A percentile compares a stretch with the other conserved stretches of the same genome.
phyloP scores from a whole-genome alignment of 2,113 vertebrate genomes.

The Mastomys natalensis region DNA sequence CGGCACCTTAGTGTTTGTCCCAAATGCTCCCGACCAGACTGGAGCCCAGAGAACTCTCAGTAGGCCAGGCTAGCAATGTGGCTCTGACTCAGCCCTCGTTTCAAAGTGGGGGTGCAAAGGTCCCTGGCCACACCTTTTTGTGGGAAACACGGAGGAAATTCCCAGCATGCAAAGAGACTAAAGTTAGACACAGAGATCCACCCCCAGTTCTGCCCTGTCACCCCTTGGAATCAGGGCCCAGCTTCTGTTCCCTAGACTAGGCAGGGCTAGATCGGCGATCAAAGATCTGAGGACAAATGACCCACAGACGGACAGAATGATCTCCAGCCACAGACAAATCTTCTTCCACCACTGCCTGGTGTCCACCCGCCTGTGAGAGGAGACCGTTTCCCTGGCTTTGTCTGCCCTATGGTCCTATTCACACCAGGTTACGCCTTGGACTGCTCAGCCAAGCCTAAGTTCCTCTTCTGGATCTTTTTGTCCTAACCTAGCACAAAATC shows the following conservation, averaged over 20 bases:
- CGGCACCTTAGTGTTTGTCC: neutral
- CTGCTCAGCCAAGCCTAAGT: neutral
- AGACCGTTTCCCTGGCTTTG: no score
- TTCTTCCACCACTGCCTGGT: no score
- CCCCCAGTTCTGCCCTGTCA: neutral
- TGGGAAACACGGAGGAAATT: conserved; percentile 23
- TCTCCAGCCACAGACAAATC: neutral
- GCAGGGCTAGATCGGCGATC: neutral
- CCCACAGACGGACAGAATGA: neutral
- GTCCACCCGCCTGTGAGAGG: no score
- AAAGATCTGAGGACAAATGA: neutral
- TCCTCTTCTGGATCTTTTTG: neutral
- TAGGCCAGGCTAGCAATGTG: neutral
- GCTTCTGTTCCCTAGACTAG: neutral
- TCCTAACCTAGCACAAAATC: neutral
- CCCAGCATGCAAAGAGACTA: neutral
- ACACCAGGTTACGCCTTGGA: neutral
- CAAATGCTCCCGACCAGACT: rapidly evolving
- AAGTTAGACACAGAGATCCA: neutral
- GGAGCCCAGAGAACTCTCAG: neutral
- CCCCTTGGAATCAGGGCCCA: neutral
- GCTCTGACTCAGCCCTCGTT: no score
- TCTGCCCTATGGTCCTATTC: neutral
- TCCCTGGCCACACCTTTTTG: neutral
- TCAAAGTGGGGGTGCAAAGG: conserved; percentile 1